A percentile compares a stretch with the other conserved stretches of the same genome.
Conservation (phyloP, 2,888 invertebrate genomes). For the Hetaerina titia region DNA sequence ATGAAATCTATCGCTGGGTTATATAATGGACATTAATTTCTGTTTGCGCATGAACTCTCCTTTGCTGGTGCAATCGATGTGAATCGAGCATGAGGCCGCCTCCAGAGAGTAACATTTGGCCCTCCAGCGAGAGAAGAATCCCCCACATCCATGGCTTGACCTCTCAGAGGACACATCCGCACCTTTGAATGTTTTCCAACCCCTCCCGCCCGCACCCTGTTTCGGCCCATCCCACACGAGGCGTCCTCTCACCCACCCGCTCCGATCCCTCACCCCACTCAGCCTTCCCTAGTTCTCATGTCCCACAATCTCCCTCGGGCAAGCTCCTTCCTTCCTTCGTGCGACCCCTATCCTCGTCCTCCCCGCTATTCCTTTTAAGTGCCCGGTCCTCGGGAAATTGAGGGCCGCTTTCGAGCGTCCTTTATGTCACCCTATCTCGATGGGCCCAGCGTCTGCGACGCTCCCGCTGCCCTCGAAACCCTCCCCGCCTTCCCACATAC, state of each 20-base stretch:
- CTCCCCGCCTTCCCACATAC: background rate
- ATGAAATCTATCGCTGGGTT: background rate
- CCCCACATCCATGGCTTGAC: background rate
- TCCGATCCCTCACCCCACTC: background rate
- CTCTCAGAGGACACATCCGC: background rate
- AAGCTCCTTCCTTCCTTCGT: background rate
- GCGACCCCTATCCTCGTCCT: background rate
- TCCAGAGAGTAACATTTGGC: background rate
- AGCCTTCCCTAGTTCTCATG: background rate
- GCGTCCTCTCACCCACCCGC: background rate
- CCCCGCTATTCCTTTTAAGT: conserved; percentile 20
- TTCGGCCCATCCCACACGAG: background rate
- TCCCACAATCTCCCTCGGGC: background rate
- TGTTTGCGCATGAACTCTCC: background rate
- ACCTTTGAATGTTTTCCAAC: background rate
- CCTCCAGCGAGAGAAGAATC: background rate
- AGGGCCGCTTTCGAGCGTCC: conserved; percentile 12
- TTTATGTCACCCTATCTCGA: conserved; percentile 29
- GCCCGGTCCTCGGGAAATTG: conserved; percentile 12
- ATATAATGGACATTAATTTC: background rate
- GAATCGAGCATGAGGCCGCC: background rate
- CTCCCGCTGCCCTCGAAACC: background rate
- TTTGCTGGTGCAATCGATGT: background rate
- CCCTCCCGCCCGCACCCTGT: background rate
- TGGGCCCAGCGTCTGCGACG: background rate